Evolutionary conservation across 2,888 invertebrate genomes (phyloP), one percentile per base, ranked within the genome.

Genomic region (Melinopterus prodromus): DNA sequence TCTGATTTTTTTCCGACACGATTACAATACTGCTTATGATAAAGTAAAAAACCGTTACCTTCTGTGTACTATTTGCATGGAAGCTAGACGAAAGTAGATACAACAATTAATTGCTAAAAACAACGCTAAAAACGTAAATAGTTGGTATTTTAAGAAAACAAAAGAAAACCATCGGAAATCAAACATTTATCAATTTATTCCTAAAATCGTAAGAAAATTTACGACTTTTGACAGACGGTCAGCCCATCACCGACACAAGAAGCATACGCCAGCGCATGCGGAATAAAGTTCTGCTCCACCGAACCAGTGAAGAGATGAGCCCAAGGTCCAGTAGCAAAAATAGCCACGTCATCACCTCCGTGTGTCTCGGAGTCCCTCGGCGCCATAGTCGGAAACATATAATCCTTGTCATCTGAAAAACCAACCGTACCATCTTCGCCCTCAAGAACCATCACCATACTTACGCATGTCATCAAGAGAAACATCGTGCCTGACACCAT

Each of bases 321-420:
- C 94, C 95, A 94, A 0, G 96, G 96, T 14, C 94, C 97, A 9
- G 89, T 89, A 0, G 96, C 96, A 87, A 93, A 96, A 0, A 96
- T 94, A 0, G 93, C 93, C 0, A 97, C 96, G 87, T 96, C 96
- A 82, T 96, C 96, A 4, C 79, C 79, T 0, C 94, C 95, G 84
- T 95, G 95, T 0, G 95, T 94, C 85, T 95, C 95, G n/a, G 91
- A 88, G 0, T 86, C 70, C 69, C 93, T 89, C 0, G 95, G 95
- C 0, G 92, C 91, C 0, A 93, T 88, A 0, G 94, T 88, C 0
- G 95, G 94, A 84, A 91, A 94, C 0, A 89, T 87, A 86, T 89
- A 92, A 85, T 91, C 89, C 0, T 88, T 81, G 77, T 87, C 86
- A 76, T 85, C 92, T 92, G 88, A 2, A 53, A 53, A 53, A 53